phyloP scores from a whole-genome alignment of 2,113 vertebrate genomes.

The Gallinago paraguaiae region DNA sequence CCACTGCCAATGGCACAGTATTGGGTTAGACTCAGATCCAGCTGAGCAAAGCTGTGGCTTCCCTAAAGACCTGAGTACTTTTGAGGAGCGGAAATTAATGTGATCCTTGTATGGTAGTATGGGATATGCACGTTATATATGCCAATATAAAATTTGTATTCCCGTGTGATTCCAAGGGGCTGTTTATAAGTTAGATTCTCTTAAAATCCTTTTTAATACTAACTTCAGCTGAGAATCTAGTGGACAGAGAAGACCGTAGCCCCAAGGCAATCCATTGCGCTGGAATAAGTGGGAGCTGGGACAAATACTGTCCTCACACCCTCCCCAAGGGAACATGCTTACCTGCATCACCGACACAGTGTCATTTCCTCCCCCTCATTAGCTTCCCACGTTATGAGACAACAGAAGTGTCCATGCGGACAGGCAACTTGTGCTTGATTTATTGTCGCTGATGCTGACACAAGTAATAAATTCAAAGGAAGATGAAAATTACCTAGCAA shows the following conservation, averaged over 20 bases:
- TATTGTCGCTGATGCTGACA: slow-evolving; percentile 55
- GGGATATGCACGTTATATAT: neutral
- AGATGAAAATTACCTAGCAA: slow-evolving; percentile 66
- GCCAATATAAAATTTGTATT: neutral
- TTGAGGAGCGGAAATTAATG: neutral
- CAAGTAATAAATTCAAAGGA: slow-evolving; percentile 66
- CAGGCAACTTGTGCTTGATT: slow-evolving; percentile 52
- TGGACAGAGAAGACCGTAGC: neutral
- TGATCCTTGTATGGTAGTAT: neutral
- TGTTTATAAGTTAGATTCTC: neutral
- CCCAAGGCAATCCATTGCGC: neutral
- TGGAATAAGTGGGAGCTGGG: neutral
- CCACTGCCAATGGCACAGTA: neutral
- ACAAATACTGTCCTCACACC: neutral
- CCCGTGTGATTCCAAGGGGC: neutral
- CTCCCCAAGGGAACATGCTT: neutral
- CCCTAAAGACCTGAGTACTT: neutral
- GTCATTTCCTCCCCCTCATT: slow-evolving; percentile 21
- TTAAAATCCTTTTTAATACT: neutral
- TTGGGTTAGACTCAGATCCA: neutral
- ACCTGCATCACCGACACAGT: neutral
- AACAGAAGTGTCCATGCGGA: neutral
- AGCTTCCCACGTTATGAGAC: neutral
- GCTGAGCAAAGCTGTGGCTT: neutral
- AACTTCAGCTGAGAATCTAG: neutral